Conservation (phyloP, 2,113 vertebrate species). For the Pycnonotus jocosus region DNA sequence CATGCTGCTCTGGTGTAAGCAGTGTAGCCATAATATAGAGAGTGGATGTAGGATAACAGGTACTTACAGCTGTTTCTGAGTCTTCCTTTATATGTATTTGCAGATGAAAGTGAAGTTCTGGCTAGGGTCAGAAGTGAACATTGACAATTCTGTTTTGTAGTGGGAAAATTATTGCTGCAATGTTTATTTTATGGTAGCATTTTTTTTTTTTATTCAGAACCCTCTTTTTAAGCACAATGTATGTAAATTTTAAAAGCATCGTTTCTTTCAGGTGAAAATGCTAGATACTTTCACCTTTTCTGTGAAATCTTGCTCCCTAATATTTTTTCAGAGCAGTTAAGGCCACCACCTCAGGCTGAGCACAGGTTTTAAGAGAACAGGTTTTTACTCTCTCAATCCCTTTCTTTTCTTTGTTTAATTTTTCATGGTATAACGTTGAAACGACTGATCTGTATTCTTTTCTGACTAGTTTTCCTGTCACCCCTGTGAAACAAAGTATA, state of each 20-base stretch:
- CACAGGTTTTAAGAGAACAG: not conserved
- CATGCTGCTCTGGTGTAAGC: not conserved
- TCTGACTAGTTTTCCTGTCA: not conserved
- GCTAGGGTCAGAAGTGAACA: not conserved
- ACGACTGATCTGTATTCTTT: not conserved
- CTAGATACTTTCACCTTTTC: not conserved
- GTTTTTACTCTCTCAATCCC: not conserved
- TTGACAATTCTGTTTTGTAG: not conserved
- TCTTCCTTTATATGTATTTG: not conserved
- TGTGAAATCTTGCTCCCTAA: not conserved
- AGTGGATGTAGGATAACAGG: not conserved
- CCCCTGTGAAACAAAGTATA: not conserved
- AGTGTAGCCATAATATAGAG: not conserved
- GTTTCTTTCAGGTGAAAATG: not conserved
- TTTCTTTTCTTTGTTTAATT: not conserved
- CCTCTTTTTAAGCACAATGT: not conserved
- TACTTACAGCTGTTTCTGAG: not conserved
- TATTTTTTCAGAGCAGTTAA: not conserved
- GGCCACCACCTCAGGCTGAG: not conserved
- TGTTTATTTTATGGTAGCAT: not conserved
- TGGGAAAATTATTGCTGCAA: not conserved
- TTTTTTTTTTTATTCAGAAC: not conserved
- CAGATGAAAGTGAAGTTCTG: not conserved
- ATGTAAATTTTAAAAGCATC: not conserved
- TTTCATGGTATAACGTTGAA: not conserved